These are phyloP conservation scores for Enteromius unitaeniatus DNA, from an alignment of 2,797 vertebrate species.

Conservation along the genomic window DNA sequence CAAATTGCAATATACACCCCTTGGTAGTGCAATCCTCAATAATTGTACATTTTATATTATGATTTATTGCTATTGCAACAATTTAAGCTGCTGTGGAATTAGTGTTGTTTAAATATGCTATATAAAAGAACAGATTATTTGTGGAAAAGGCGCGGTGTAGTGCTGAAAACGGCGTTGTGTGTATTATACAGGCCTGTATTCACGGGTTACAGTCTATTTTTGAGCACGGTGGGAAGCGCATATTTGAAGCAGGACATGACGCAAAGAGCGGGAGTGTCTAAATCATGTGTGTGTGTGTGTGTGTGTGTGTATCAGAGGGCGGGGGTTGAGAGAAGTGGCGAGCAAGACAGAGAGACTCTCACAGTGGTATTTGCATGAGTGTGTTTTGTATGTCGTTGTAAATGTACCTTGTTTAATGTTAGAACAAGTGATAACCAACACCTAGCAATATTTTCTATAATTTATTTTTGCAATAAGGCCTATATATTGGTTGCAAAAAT, in stretches of 20 bases:
- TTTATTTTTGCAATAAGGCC: neutral
- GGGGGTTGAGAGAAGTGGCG: conserved; percentile 13
- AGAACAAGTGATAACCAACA: neutral
- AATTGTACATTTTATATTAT: neutral
- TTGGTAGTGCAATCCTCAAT: neutral
- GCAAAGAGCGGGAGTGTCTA: conserved; percentile 67
- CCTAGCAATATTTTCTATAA: no score
- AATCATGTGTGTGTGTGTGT: conserved; percentile 25
- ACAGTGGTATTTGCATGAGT: neutral
- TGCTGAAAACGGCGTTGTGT: neutral
- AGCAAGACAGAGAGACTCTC: conserved; percentile 10
- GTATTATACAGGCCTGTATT: neutral
- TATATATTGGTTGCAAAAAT: neutral
- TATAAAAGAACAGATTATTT: neutral
- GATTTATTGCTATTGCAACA: neutral
- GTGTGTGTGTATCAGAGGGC: conserved; percentile 14
- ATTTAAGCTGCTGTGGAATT: neutral
- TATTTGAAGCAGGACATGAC: conserved; percentile 69
- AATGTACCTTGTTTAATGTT: neutral
- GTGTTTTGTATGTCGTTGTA: neutral
- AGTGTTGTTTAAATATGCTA: neutral
- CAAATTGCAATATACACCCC: neutral
- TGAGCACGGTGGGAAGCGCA: conserved; percentile 48
- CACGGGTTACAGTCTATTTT: neutral
- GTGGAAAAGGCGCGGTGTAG: neutral